Conservation (phyloP, 2,888 invertebrate species). For the Drosophila multiciliata region DNA sequence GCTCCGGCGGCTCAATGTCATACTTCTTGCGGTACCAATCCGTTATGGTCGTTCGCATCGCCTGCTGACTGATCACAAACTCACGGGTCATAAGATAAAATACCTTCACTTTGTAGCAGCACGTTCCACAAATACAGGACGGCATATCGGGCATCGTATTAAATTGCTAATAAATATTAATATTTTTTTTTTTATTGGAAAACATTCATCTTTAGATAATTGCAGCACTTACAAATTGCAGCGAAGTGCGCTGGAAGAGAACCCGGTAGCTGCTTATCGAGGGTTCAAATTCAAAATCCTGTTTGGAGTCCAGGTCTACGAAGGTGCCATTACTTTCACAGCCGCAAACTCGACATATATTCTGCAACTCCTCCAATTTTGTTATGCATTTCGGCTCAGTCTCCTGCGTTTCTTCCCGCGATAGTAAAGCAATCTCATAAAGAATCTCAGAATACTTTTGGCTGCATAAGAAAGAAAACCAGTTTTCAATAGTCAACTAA, state of each 20-base stretch:
- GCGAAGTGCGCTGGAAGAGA: constrained; percentile 45
- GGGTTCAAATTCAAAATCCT: constrained; percentile 47
- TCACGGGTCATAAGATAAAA: constrained; percentile 47
- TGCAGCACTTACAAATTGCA: constrained; percentile 41
- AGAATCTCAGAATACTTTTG: constrained; percentile 21
- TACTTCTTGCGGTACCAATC: constrained; percentile 35
- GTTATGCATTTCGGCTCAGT: background rate
- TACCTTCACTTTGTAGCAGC: constrained; percentile 37
- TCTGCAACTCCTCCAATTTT: constrained; percentile 9
- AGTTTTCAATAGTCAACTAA: background rate
- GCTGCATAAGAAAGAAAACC: constrained; percentile 10
- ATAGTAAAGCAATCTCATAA: constrained; percentile 15
- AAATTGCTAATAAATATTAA: constrained; percentile 25
- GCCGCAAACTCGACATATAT: constrained; percentile 36
- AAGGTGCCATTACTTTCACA: constrained; percentile 33
- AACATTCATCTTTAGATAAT: too few relatives aligned
- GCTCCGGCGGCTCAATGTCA: constrained; percentile 31
- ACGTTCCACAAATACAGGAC: constrained; percentile 30
- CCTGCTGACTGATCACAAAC: constrained; percentile 40
- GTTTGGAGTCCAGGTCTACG: constrained; percentile 24
- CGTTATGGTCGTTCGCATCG: constrained; percentile 36
- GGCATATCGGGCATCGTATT: constrained; percentile 50
- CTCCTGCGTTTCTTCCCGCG: constrained; percentile 2
- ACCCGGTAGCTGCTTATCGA: constrained; percentile 34
- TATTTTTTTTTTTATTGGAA: background rate